Evolutionary conservation across 1,140 invertebrate genomes (phyloP).

Genomic region (Leguminivora glycinivorella): DNA sequence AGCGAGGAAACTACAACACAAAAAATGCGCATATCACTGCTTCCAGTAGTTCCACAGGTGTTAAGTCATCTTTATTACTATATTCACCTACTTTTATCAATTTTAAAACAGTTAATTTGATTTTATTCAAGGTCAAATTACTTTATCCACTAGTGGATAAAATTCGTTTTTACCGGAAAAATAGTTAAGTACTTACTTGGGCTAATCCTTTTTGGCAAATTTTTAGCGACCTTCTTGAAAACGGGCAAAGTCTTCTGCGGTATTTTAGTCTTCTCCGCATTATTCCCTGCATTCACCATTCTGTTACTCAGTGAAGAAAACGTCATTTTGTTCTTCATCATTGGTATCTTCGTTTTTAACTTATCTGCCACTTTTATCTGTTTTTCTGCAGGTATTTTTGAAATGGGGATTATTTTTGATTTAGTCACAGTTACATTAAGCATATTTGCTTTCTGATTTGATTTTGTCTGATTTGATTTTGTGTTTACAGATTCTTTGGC

Average conservation of each 20-base stretch:
- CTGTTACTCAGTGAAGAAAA: not conserved
- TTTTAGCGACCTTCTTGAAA: conserved; percentile 34
- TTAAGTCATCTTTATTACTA: no score
- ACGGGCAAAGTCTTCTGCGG: conserved; percentile 42
- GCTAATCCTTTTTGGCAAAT: conserved; percentile 45
- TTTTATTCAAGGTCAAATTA: no score
- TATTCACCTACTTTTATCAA: no score
- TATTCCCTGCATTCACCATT: not conserved
- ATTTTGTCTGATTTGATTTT: not conserved
- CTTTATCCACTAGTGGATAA: no score
- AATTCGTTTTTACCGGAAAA: no score
- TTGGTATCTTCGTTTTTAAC: conserved; percentile 26
- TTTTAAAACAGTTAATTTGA: no score
- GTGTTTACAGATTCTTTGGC: not conserved
- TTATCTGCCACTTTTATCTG: conserved; percentile 32
- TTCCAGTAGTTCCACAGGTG: no score
- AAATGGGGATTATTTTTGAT: not conserved
- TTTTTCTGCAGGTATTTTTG: conserved; percentile 15
- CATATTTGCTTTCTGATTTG: not conserved
- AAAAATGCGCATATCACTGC: no score
- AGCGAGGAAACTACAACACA: no score
- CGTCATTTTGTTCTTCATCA: conserved; percentile 28
- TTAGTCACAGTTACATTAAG: not conserved
- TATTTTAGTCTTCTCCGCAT: conserved; percentile 42
- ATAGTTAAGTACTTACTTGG: conserved; percentile 62